Evolutionary conservation across 2,113 vertebrate species (phyloP), one percentile per base, ranked within the genome.

Genomic region (Anhinga rufa): DNA sequence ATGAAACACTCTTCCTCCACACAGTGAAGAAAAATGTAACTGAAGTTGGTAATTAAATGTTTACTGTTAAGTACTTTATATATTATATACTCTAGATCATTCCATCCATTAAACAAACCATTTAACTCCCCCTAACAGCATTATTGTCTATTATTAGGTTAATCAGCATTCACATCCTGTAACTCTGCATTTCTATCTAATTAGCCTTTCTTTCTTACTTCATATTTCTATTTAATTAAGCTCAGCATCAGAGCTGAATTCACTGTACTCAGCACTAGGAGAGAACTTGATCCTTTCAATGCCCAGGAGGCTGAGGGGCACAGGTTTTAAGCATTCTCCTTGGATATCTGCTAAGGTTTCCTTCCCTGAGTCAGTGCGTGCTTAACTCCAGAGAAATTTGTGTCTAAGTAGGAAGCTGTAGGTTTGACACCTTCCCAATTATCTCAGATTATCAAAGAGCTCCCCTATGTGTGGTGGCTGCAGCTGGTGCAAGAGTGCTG

Each of bases 131-230:
- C 64, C 95, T 90, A 96, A 88, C 61, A 93, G 32, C 58, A 78
- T 96, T 96, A 95, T 89, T 93, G 92, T 97, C 96, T 97, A 83
- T 96, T 97, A 98, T 96, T 97, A 96, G 88, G 91, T 94, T 97
- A 95, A 97, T 97, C 94, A 96, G 86, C 90, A 97, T 97, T 97
- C 95, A 78, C 64, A 97, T 94, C 79, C 95, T 93, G 72, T 94
- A 97, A 97, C 61, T 88, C 57, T 86, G 72, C 88, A 90, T 97
- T 96, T 96, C 69, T 88, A 75, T 95, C 69, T 97, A 95, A 97
- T 96, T 97, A 95, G 60, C 68, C 75, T 75, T 95, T 92, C 71
- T 95, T 95, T 95, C 82, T 97, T 90, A 77, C 82, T 96, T 97
- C 91, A 84, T 96, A 96, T 96, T 97, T 97, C 93, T 97, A 79